Conservation (phyloP, 2,113 vertebrate species). For the Kryptolebias marmoratus region DNA sequence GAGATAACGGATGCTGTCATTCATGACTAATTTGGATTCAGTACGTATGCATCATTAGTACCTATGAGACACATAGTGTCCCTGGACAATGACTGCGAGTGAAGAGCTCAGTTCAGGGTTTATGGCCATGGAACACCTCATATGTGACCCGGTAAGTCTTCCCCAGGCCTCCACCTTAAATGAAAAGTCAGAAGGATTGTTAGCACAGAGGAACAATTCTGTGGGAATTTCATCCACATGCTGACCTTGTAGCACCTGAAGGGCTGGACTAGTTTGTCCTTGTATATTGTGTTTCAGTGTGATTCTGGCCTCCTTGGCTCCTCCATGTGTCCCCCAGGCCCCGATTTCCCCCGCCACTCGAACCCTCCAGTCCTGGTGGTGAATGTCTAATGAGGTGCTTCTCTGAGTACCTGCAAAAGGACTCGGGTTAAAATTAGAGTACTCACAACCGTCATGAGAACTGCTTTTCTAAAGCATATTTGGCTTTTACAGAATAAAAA, state of each 20-base stretch:
- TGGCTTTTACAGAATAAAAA: no score
- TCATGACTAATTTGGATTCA: no score
- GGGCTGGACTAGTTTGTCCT: conserved; percentile 38
- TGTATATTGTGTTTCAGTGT: conserved; percentile 59
- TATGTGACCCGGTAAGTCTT: conserved; percentile 76
- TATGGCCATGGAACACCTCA: conserved; percentile 77
- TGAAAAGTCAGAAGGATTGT: background rate
- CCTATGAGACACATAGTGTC: conserved; percentile 77
- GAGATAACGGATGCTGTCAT: no score
- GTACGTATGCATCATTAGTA: conserved; percentile 42
- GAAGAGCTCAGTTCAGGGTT: conserved; percentile 77
- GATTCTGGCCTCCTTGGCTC: conserved; percentile 65
- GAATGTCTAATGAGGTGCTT: conserved; percentile 52
- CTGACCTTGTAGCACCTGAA: conserved; percentile 64
- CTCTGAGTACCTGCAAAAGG: conserved; percentile 61
- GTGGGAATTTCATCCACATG: background rate
- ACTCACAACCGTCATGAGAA: background rate
- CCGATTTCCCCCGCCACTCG: conserved; percentile 53
- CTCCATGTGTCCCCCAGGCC: conserved; percentile 58
- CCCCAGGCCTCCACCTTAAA: conserved; percentile 76
- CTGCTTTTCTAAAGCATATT: no score
- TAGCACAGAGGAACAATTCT: background rate
- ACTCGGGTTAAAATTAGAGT: background rate
- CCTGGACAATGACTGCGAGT: conserved; percentile 78
- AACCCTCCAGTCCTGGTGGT: conserved; percentile 40